Conservation (phyloP, 2,888 invertebrate genomes). For the Lamellibrachia columna region DNA sequence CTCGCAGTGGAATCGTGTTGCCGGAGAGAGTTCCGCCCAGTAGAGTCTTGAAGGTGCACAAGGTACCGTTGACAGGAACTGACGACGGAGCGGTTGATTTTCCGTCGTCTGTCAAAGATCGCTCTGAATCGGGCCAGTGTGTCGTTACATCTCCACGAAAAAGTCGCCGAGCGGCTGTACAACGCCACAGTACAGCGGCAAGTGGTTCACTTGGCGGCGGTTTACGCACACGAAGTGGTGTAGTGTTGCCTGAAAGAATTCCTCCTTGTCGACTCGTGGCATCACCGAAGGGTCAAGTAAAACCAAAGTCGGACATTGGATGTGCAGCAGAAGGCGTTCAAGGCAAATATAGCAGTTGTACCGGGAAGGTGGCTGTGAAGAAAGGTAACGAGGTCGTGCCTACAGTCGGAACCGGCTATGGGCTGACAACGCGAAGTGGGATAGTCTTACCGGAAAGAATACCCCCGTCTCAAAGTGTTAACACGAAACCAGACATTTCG, state of each 20-base stretch:
- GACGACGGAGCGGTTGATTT: neutral
- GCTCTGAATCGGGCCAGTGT: no score
- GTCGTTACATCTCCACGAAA: neutral
- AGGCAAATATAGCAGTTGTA: neutral
- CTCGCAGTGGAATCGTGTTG: neutral
- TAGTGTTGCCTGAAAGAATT: neutral
- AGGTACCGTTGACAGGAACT: neutral
- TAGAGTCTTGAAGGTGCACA: neutral
- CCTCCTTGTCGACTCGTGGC: neutral
- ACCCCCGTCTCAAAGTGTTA: neutral
- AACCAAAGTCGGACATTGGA: neutral
- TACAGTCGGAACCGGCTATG: neutral
- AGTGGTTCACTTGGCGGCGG: neutral
- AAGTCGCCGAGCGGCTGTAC: neutral
- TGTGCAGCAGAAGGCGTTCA: neutral
- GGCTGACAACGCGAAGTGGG: slow-evolving; percentile 4
- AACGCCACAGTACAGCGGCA: neutral
- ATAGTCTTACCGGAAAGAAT: neutral
- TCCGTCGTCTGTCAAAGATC: neutral
- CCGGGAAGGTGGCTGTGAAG: neutral
- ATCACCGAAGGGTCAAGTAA: neutral
- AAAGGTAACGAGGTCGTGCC: neutral
- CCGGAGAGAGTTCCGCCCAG: neutral
- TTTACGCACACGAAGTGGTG: slow-evolving; percentile 3
- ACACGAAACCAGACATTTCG: neutral